A percentile compares a stretch with the other conserved stretches of the same genome.
Evolutionary conservation across 2,888 invertebrate genomes (phyloP).

Genomic region (Lottia gigantea): DNA sequence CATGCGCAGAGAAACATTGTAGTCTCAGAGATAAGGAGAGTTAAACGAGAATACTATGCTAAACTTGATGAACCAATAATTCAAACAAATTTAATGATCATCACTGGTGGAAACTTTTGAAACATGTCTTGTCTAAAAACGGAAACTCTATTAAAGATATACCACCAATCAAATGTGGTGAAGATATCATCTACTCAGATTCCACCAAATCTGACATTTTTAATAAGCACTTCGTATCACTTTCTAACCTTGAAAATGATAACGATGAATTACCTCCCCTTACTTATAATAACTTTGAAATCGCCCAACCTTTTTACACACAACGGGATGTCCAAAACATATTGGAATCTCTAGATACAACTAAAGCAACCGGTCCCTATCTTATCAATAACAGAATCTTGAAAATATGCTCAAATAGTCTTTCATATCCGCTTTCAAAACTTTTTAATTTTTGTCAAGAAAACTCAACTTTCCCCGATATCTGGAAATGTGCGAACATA

Average conservation of each 20-base stretch:
- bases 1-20: not conserved
- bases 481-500: not conserved
- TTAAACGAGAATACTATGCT: not conserved
- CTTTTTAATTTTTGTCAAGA: too few species aligned
- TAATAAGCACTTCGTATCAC: too few species aligned
- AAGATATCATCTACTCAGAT: not conserved
- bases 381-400: constrained; percentile 2
- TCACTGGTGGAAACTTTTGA: not conserved
- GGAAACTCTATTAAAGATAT: constrained; percentile 1
- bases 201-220: too few species aligned
- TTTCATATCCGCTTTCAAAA: too few species aligned
- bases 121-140: not conserved
- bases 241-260: too few species aligned
- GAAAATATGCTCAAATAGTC: not conserved
- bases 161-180: not conserved
- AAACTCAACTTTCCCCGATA: not conserved
- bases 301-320: too few species aligned
- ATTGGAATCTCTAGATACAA: not conserved
- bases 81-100: not conserved
- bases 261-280: too few species aligned
- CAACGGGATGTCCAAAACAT: not conserved
- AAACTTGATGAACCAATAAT: not conserved
- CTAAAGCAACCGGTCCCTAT: not conserved
- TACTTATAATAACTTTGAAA: too few species aligned
- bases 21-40: not conserved